Percentiles rank a stretch among this genome's conserved stretches.
Conservation (phyloP, 53 echinoderm and acorn worm genomes). For the Actinopyga echinites region DNA sequence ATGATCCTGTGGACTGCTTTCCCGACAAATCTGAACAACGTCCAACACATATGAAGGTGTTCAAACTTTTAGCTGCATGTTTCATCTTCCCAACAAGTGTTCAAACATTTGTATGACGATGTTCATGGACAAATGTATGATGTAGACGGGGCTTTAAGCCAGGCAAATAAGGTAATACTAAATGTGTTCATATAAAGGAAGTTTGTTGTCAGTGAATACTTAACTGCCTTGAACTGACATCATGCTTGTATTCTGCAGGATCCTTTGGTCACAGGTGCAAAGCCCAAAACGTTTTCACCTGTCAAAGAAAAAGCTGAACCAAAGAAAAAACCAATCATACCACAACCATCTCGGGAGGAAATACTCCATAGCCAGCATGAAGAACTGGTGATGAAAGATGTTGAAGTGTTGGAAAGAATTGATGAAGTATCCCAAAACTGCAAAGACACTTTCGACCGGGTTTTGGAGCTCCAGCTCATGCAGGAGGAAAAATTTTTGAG, state of each 20-base stretch:
- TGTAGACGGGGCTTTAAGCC: too few relatives aligned
- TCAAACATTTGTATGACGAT: too few relatives aligned
- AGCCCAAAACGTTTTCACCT: background rate
- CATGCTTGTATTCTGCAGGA: background rate
- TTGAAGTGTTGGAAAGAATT: background rate
- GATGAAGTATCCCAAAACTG: background rate
- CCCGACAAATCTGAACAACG: too few relatives aligned
- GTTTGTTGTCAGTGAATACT: too few relatives aligned
- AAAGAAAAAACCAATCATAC: background rate
- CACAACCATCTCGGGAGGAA: background rate
- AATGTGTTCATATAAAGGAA: too few relatives aligned
- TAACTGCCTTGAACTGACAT: too few relatives aligned
- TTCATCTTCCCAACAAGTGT: too few relatives aligned
- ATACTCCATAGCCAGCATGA: background rate
- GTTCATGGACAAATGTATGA: too few relatives aligned
- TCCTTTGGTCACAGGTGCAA: background rate
- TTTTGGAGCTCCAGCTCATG: background rate
- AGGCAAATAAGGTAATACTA: too few relatives aligned
- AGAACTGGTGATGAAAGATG: background rate
- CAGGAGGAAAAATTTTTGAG: background rate
- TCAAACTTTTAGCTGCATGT: too few relatives aligned
- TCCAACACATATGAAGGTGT: too few relatives aligned
- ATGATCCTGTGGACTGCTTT: too few relatives aligned
- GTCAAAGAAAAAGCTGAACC: background rate
- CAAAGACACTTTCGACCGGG: background rate